Conservation (phyloP, 2,888 invertebrate species). For the Lepidonotus clava region DNA sequence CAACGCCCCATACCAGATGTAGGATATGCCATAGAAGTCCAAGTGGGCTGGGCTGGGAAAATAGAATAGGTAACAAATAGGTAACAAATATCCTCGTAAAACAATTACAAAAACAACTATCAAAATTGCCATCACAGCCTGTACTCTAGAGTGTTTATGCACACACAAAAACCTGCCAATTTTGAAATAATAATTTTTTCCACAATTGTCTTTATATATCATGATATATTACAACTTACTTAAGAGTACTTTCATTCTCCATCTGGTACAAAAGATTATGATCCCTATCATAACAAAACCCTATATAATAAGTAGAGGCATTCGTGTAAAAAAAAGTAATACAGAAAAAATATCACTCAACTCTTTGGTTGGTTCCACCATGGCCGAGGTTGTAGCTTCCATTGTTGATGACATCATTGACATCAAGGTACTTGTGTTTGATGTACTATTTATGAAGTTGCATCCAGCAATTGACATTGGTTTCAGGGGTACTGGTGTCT, state of each 20-base stretch:
- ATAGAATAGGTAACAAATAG: neutral
- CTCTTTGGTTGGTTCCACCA: neutral
- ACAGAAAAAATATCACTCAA: neutral
- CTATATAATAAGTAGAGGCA: too few relatives aligned
- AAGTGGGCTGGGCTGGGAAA: neutral
- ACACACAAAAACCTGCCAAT: neutral
- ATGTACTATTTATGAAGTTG: neutral
- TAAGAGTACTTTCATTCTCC: neutral
- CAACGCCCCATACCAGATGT: constrained; percentile 41
- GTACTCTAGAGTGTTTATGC: neutral
- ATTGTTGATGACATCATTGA: neutral
- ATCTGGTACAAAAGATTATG: neutral
- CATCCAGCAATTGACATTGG: constrained; percentile 36
- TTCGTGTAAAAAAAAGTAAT: neutral
- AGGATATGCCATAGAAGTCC: constrained; percentile 40
- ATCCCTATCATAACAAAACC: neutral
- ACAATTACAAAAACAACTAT: neutral
- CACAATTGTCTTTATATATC: neutral
- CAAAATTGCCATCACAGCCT: neutral
- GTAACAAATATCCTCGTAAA: neutral
- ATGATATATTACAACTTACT: neutral
- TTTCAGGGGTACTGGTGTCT: neutral
- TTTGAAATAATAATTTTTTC: neutral
- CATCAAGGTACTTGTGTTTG: neutral
- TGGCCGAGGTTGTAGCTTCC: neutral